phyloP scores from a whole-genome alignment of 2,797 vertebrate species.

The Prunella strophiata region DNA sequence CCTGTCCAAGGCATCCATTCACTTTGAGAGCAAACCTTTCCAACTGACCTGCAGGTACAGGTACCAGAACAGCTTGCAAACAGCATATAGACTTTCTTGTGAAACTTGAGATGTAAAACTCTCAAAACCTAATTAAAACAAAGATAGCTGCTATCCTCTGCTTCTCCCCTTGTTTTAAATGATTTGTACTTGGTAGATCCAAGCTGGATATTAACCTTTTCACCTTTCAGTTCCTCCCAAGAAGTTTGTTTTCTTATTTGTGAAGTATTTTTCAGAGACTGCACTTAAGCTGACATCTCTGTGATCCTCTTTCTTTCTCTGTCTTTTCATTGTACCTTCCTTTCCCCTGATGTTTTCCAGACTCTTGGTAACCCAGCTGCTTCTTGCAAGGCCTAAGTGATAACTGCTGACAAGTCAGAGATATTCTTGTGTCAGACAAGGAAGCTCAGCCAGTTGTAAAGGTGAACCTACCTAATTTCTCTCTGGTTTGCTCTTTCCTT shows the following conservation, averaged over 20 bases:
- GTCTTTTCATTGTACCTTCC: not conserved
- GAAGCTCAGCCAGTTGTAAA: slow-evolving; percentile 23
- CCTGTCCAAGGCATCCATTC: not conserved
- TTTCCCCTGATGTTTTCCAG: slow-evolving; percentile 14
- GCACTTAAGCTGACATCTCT: not conserved
- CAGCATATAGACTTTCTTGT: not conserved
- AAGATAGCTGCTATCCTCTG: not conserved
- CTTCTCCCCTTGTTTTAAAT: not conserved
- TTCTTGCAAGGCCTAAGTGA: not conserved
- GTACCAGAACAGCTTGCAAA: not conserved
- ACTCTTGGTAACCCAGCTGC: not conserved
- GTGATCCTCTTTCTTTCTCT: not conserved
- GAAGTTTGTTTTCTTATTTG: slow-evolving; percentile 2
- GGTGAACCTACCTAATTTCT: not conserved
- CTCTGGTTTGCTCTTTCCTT: not conserved
- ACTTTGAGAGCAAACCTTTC: not conserved
- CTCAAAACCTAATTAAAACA: not conserved
- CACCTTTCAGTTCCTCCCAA: not conserved
- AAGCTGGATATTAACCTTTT: not conserved
- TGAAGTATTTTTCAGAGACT: not conserved
- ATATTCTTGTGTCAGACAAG: not conserved
- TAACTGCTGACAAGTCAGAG: not conserved
- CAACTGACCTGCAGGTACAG: not conserved
- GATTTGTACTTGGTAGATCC: not conserved
- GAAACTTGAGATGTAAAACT: not conserved